Evolutionary conservation across 2,888 invertebrate genomes (phyloP).

Genomic region (Rhamnusium bicolor): DNA sequence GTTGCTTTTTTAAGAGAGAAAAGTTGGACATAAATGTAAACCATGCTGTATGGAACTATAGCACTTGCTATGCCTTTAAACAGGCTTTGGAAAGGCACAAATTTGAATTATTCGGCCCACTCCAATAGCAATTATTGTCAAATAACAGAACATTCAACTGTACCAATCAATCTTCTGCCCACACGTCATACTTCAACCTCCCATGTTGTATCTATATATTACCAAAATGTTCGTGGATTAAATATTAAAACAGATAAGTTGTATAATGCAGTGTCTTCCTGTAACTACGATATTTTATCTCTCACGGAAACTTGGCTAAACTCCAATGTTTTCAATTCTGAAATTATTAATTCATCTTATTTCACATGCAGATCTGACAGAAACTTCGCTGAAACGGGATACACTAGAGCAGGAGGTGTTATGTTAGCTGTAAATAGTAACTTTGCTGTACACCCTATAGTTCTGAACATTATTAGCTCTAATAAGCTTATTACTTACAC

Average conservation of each 20-base stretch:
- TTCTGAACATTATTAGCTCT: not conserved
- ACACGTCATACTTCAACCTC: no score
- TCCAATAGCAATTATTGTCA: no score
- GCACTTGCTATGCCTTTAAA: not conserved
- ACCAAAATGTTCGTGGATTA: not conserved
- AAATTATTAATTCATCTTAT: not conserved
- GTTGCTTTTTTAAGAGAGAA: not conserved
- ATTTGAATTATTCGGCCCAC: not conserved
- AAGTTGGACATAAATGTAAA: not conserved
- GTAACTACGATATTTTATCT: not conserved
- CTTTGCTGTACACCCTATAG: not conserved
- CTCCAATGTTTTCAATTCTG: not conserved
- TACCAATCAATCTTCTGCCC: no score
- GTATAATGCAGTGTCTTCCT: not conserved
- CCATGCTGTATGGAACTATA: not conserved
- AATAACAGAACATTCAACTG: no score
- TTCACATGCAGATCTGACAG: not conserved
- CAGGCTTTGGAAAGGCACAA: not conserved
- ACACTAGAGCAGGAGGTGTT: not conserved
- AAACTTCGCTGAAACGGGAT: not conserved
- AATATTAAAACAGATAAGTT: not conserved
- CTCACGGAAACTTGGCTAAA: no score
- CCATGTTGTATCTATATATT: no score
- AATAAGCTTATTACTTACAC: not conserved
- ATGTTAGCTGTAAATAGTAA: not conserved